A percentile compares a stretch with the other conserved stretches of the same genome.
These are phyloP conservation scores for Tachysurus vachellii DNA, from an alignment of 2,113 vertebrate genomes.

Conservation along the genomic window DNA sequence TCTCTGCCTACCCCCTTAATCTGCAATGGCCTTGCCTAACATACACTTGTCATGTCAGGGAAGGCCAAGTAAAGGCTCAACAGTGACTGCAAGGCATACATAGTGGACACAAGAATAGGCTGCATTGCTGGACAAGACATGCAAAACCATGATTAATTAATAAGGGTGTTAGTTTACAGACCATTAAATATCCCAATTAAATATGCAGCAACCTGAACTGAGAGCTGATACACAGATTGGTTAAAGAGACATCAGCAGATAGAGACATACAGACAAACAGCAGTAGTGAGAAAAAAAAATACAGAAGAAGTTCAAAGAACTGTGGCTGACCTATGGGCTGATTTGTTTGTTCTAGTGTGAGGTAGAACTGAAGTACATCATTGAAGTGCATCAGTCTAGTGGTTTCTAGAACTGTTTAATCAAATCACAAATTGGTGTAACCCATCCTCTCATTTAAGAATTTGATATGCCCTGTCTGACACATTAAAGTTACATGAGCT, in stretches of 20 bases:
- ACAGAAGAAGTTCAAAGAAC: slow-evolving; percentile 10
- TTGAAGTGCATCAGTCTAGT: slow-evolving; percentile 5
- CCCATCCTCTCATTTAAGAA: slow-evolving; percentile 24
- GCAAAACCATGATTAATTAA: slow-evolving; percentile 81
- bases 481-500: slow-evolving; percentile 41
- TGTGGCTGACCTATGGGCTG: slow-evolving; percentile 15
- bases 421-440: slow-evolving; percentile 23
- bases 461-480: slow-evolving; percentile 37
- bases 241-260: slow-evolving; percentile 25
- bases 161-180: slow-evolving; percentile 75
- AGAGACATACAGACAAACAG: slow-evolving; percentile 21
- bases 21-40: slow-evolving; percentile 45
- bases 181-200: slow-evolving; percentile 76
- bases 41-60: slow-evolving; percentile 33
- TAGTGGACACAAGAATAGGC: slow-evolving; percentile 62
- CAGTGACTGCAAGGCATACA: not conserved
- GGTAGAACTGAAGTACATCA: not conserved
- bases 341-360: not conserved
- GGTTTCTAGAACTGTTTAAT: not conserved
- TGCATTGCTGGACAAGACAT: slow-evolving; percentile 62
- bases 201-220: slow-evolving; percentile 74
- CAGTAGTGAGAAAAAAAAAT: not conserved
- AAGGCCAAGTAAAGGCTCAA: slow-evolving; percentile 54
- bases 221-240: slow-evolving; percentile 62
- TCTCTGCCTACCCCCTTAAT: slow-evolving; percentile 39